These are phyloP conservation scores for Pollenia angustigena DNA, from an alignment of 2,888 invertebrate genomes.

Conservation along the genomic window DNA sequence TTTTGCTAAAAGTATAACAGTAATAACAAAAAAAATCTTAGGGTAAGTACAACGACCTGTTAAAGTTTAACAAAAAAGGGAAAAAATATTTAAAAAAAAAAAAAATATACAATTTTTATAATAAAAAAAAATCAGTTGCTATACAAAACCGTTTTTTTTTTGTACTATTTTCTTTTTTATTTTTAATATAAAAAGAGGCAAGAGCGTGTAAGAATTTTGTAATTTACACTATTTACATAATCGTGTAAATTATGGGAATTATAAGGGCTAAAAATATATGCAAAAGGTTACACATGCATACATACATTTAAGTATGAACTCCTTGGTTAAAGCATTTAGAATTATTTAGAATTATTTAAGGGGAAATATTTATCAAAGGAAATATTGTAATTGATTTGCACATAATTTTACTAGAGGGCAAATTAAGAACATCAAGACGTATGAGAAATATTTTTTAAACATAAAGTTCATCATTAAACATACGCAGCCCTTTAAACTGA, in stretches of 20 bases:
- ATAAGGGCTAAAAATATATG: not conserved
- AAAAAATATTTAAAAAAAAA: conserved; percentile 18
- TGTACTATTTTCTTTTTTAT: not conserved
- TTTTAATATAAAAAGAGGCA: conserved; percentile 28
- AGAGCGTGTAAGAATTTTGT: conserved; percentile 69
- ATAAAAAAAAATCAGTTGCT: conserved; percentile 45
- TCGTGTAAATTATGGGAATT: conserved; percentile 16
- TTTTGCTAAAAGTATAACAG: conserved; percentile 35
- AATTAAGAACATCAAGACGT: not conserved
- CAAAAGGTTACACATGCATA: not conserved
- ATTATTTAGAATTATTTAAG: not conserved
- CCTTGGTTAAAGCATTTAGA: not conserved
- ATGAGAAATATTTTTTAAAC: not conserved
- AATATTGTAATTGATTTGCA: conserved; percentile 11
- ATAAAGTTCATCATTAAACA: no score
- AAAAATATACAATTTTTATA: conserved; percentile 6
- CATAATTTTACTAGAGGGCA: no score
- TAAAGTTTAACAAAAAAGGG: conserved; percentile 61
- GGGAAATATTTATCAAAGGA: not conserved
- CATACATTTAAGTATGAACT: not conserved
- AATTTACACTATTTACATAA: conserved; percentile 68
- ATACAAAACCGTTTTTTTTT: conserved; percentile 17
- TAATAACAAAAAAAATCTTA: conserved; percentile 49
- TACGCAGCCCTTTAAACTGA: no score
- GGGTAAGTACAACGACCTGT: conserved; percentile 72